Evolutionary conservation across 2,797 vertebrate species (phyloP).

Genomic region (Falco peregrinus): DNA sequence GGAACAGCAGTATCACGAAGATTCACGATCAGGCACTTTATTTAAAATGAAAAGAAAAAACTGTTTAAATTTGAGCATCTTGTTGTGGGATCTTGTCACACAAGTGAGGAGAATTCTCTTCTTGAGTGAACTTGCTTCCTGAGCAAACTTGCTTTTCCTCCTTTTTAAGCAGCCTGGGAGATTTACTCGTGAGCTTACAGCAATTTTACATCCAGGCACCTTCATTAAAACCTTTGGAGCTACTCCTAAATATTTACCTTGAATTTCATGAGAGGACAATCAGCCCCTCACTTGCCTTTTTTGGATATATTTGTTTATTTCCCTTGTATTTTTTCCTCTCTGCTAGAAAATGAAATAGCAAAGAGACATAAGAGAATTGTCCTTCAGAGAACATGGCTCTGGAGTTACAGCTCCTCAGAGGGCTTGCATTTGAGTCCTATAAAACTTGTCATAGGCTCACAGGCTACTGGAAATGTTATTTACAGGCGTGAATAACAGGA

Average conservation of each 20-base stretch:
- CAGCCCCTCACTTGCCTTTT: not conserved
- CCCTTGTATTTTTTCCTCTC: not conserved
- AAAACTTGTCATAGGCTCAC: not conserved
- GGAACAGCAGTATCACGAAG: not conserved
- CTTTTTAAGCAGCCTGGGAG: not conserved
- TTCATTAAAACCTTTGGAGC: slow-evolving; percentile 13
- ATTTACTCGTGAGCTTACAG: not conserved
- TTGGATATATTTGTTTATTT: not conserved
- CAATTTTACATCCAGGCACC: not conserved
- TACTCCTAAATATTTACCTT: slow-evolving; percentile 4
- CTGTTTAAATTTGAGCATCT: not conserved
- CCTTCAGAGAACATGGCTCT: slow-evolving; percentile 10
- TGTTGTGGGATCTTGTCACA: not conserved
- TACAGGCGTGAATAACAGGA: not conserved
- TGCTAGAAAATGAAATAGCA: not conserved
- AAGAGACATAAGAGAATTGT: slow-evolving; percentile 4
- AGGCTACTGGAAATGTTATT: slow-evolving; percentile 46
- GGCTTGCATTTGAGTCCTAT: not conserved
- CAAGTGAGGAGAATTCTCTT: not conserved
- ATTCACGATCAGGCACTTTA: not conserved
- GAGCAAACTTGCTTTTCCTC: slow-evolving; percentile 3
- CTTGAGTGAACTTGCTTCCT: not conserved
- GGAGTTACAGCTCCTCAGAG: slow-evolving; percentile 33
- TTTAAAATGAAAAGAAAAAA: not conserved
- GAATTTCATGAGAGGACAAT: not conserved